These are phyloP conservation scores for Chrysocyon brachyurus DNA, from an alignment of 2,797 vertebrate species.

Conservation along the genomic window DNA sequence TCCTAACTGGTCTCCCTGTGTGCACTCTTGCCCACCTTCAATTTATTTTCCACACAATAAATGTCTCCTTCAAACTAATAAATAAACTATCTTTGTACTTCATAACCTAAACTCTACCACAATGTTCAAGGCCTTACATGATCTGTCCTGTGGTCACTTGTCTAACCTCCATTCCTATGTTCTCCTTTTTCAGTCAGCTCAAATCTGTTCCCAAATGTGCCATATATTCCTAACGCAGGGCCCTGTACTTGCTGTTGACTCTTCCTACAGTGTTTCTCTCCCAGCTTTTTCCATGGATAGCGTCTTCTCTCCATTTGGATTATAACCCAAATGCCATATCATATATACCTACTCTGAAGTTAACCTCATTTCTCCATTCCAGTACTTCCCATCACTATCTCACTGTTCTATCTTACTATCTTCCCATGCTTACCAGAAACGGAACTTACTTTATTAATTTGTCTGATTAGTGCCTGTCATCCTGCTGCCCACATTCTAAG, in stretches of 20 bases:
- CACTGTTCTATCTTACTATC: neutral
- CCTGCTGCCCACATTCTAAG: neutral
- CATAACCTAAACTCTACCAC: neutral
- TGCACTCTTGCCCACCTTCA: neutral
- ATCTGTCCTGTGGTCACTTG: neutral
- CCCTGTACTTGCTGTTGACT: neutral
- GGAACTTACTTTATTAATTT: neutral
- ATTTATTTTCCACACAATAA: neutral
- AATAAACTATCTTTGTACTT: neutral
- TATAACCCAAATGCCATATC: neutral
- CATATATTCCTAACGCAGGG: neutral
- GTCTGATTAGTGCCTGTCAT: neutral
- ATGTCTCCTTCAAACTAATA: neutral
- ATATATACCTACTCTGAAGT: neutral
- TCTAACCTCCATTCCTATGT: neutral
- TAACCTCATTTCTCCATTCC: neutral
- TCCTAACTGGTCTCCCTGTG: neutral
- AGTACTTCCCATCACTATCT: neutral
- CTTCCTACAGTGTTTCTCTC: neutral
- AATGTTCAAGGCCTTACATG: neutral
- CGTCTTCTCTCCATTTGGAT: neutral
- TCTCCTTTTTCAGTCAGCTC: neutral
- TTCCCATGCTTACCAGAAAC: neutral
- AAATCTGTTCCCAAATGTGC: neutral
- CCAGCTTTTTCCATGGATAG: neutral